These are phyloP conservation scores for Chromobotia macracanthus DNA, from an alignment of 2,797 vertebrate species.

Conservation along the genomic window DNA sequence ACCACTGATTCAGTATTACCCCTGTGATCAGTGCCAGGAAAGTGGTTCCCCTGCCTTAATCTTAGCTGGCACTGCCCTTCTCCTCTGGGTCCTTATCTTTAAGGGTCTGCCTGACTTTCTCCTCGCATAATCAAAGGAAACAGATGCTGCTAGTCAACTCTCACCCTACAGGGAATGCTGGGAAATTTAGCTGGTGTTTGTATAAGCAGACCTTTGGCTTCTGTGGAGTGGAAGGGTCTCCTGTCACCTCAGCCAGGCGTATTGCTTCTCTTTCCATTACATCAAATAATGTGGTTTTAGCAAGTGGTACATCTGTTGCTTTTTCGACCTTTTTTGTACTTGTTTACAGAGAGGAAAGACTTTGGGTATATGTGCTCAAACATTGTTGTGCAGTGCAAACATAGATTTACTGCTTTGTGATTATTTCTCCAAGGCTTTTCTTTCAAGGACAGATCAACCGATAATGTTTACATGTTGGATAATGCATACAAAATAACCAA, in stretches of 20 bases:
- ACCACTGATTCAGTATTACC: slow-evolving; percentile 46
- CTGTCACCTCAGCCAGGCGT: slow-evolving; percentile 18
- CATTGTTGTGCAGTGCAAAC: neutral
- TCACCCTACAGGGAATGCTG: slow-evolving; percentile 47
- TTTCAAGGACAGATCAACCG: too few relatives aligned
- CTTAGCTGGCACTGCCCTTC: slow-evolving; percentile 44
- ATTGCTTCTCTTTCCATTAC: slow-evolving; percentile 31
- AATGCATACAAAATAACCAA: too few relatives aligned
- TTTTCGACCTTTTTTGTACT: slow-evolving; percentile 7
- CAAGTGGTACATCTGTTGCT: slow-evolving; percentile 18
- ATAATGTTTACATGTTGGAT: too few relatives aligned
- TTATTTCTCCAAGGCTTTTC: neutral
- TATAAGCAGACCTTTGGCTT: slow-evolving; percentile 50
- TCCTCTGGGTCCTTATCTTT: slow-evolving; percentile 53
- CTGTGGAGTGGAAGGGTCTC: slow-evolving; percentile 20
- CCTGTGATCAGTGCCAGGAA: slow-evolving; percentile 48
- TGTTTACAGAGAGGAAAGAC: slow-evolving; percentile 8
- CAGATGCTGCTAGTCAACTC: slow-evolving; percentile 49
- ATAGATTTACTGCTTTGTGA: slow-evolving; percentile 6
- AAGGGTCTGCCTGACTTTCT: slow-evolving; percentile 34
- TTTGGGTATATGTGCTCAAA: neutral
- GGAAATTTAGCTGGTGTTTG: slow-evolving; percentile 54
- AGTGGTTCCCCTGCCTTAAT: slow-evolving; percentile 49
- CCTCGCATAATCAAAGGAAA: slow-evolving; percentile 58
- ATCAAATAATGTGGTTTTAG: slow-evolving; percentile 21